Base-by-base conservation (phyloP, 2,888 invertebrate genomes). In the Arge pagana region DNA sequence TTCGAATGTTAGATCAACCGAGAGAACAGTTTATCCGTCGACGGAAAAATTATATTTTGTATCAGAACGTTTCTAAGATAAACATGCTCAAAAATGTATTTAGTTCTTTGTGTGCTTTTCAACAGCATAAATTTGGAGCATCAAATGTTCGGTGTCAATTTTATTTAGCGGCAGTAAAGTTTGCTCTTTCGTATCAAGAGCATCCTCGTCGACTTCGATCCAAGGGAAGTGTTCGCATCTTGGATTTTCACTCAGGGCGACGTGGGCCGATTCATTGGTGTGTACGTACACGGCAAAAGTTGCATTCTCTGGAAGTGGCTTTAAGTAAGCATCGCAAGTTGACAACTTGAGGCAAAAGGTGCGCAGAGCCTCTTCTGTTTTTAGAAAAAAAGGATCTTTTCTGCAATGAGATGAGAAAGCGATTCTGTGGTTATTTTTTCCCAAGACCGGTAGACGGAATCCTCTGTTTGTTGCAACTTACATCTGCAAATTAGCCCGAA, bases 241-340 rank as follows among this genome's bases (percentile, higher is more conserved):
- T 35, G 82, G 78, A 67, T 83, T 81, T 59, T 80, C 80, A 53
- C 79, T 79, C 48, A 85, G 74, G 16, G 79, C 72, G 19, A 83
- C 71, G 43, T 81, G 81, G 6, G 82, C 79, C n/a, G 82, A 80
- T 66, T 84, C 84, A 59, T 81, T 81, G 11, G 85, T 83, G 56
- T 83, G 79, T 41, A 87, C 70, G 53, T 80, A 79, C 52, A 88
- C 81, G n/a, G 78, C 77, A 68, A 88, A 88, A 58, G 81, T 82
- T 42, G 79, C 70, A 54, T 83, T 80, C 41, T 81, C 78, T 4
- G 84, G 81, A 39, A 83, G 62, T 49, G 78, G 69, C 43, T 79
- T 74, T 26, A 85, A 77, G 57, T 80, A 81, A 24, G 75, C 67
- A 50, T 76, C 74, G 18, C 79, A 66, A 50, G 80, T 78, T 1